Conservation (phyloP, 2,888 invertebrate species). For the Drosophila phalerata region DNA sequence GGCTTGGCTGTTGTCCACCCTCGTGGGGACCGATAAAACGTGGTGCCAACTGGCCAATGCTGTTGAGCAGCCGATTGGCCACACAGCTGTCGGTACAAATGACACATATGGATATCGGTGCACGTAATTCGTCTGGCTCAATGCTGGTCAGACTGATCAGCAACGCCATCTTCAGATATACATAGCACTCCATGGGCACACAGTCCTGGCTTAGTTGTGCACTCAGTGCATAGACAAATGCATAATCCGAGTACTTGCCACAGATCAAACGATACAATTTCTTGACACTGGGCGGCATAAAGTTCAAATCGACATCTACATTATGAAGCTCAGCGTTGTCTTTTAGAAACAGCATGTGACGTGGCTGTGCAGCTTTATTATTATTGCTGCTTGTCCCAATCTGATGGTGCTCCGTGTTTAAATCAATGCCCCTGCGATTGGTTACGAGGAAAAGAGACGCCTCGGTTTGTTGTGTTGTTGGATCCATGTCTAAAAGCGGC, state of each 20-base stretch:
- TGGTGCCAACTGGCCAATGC: constrained; percentile 79
- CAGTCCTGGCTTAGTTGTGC: constrained; percentile 84
- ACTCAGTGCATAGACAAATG: constrained; percentile 84
- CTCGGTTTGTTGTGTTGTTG: constrained; percentile 3
- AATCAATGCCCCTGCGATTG: neutral
- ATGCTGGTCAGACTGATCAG: constrained; percentile 85
- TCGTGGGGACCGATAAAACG: constrained; percentile 82
- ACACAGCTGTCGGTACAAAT: constrained; percentile 78
- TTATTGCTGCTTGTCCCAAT: neutral
- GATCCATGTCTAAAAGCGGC: constrained; percentile 47
- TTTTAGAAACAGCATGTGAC: constrained; percentile 26
- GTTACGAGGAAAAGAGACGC: constrained; percentile 12
- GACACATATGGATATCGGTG: constrained; percentile 82
- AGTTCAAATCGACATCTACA: constrained; percentile 47
- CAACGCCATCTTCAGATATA: constrained; percentile 85
- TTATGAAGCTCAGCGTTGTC: neutral
- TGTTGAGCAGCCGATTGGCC: constrained; percentile 76
- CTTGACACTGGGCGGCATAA: constrained; percentile 62
- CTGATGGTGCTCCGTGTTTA: neutral
- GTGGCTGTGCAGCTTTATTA: neutral
- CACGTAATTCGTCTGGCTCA: constrained; percentile 71
- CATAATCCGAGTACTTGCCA: constrained; percentile 82
- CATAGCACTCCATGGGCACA: constrained; percentile 85
- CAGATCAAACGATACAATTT: constrained; percentile 76
- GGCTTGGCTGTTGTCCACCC: constrained; percentile 56